Percentiles rank a stretch among this genome's conserved stretches.
These are phyloP conservation scores for Sebastes aleutianus DNA, from an alignment of 2,797 vertebrate genomes.

Conservation along the genomic window DNA sequence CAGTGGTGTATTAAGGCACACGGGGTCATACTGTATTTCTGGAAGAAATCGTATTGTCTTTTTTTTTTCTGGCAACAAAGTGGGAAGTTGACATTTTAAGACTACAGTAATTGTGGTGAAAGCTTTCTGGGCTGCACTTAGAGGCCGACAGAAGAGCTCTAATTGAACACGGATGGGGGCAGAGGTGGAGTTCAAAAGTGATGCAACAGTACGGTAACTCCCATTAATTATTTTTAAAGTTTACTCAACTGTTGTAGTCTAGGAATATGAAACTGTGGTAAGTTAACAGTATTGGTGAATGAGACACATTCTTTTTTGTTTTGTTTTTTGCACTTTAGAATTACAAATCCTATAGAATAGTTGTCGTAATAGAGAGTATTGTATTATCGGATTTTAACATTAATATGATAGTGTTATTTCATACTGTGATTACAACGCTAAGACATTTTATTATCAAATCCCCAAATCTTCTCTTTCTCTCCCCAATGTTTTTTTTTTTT, in stretches of 20 bases:
- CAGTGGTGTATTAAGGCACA: background rate
- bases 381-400: background rate
- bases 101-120: background rate
- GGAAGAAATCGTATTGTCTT: background rate
- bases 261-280: background rate
- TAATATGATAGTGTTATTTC: background rate
- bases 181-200: background rate
- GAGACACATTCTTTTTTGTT: background rate
- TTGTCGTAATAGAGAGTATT: background rate
- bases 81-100: conserved; percentile 52
- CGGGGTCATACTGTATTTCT: background rate
- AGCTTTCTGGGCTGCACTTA: conserved; percentile 21
- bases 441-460: too few species aligned
- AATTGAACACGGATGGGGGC: background rate
- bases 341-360: background rate
- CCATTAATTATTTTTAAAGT: background rate
- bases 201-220: background rate
- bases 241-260: background rate
- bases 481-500: too few species aligned
- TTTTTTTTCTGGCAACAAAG: background rate
- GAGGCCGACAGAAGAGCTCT: background rate
- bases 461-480: too few species aligned
- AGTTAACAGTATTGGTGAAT: background rate
- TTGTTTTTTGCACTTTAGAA: background rate
- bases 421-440: background rate